Conservation (phyloP, 2,113 vertebrate genomes). For the Oostethus manadensis region DNA sequence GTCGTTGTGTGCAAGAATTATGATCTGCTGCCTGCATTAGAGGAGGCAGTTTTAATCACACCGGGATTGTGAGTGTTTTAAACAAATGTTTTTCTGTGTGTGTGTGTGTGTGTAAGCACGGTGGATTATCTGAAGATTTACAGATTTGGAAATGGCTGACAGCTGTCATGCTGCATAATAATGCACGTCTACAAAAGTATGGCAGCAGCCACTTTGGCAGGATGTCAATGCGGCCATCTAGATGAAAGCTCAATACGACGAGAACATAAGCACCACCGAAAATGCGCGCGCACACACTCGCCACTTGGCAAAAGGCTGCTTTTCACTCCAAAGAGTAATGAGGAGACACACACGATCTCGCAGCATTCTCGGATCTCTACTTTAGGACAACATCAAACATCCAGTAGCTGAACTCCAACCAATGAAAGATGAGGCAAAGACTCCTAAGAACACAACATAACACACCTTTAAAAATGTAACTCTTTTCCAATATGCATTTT, state of each 20-base stretch:
- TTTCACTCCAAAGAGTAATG: conserved; percentile 23
- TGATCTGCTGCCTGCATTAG: conserved; percentile 51
- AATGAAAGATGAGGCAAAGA: neutral
- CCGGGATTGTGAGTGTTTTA: conserved; percentile 65
- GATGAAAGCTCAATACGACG: conserved; percentile 66
- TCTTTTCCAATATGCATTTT: no score
- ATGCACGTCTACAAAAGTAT: conserved; percentile 63
- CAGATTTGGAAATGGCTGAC: conserved; percentile 71
- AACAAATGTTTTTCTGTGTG: conserved; percentile 63
- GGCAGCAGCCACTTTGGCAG: conserved; percentile 58
- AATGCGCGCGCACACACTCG: conserved; percentile 8
- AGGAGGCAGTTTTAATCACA: conserved; percentile 69
- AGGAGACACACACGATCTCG: conserved; percentile 16
- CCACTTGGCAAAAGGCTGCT: conserved; percentile 14
- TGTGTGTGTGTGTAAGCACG: conserved; percentile 44
- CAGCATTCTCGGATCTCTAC: no score
- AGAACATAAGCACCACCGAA: conserved; percentile 32
- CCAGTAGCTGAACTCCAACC: no score
- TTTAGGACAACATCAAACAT: neutral
- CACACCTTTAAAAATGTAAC: no score
- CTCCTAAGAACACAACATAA: no score
- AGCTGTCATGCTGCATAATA: conserved; percentile 69
- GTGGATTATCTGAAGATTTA: conserved; percentile 74
- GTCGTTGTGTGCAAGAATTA: conserved; percentile 50
- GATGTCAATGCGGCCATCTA: conserved; percentile 61